Conservation (phyloP, 2,797 vertebrate species). For the Taenioides sp. region DNA sequence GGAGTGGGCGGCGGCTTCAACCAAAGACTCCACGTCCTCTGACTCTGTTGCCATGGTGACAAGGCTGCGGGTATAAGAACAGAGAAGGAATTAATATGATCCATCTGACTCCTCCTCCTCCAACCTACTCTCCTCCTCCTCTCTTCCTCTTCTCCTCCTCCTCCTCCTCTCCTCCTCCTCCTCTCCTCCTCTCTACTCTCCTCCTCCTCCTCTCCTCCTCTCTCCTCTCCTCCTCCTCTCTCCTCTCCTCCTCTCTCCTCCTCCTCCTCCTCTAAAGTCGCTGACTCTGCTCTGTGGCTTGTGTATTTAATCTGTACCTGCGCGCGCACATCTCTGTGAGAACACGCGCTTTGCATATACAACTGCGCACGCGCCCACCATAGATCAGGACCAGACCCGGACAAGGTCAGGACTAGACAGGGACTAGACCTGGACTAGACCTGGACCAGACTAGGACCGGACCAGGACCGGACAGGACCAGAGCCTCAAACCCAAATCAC, state of each 20-base stretch:
- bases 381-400: background rate
- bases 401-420: background rate
- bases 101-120: background rate
- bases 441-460: background rate
- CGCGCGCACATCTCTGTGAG: too few relatives aligned
- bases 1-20: constrained; percentile 84
- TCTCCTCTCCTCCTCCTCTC: background rate
- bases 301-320: background rate
- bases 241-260: background rate
- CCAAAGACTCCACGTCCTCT: constrained; percentile 77
- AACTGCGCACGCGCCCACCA: too few relatives aligned
- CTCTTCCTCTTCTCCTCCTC: background rate
- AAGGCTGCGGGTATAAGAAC: background rate
- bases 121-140: background rate
- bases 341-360: too few relatives aligned
- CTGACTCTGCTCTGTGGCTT: background rate
- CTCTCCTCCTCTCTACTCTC: background rate
- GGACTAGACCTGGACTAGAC: too few relatives aligned
- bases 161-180: fast-evolving
- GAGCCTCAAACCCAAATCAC: background rate
- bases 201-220: background rate
- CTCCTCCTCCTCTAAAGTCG: background rate
- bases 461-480: background rate
- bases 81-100: background rate
- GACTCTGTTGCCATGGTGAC: constrained; percentile 60